Evolutionary conservation across 2,113 vertebrate genomes (phyloP).

Genomic region (Xiphophorus maculatus): DNA sequence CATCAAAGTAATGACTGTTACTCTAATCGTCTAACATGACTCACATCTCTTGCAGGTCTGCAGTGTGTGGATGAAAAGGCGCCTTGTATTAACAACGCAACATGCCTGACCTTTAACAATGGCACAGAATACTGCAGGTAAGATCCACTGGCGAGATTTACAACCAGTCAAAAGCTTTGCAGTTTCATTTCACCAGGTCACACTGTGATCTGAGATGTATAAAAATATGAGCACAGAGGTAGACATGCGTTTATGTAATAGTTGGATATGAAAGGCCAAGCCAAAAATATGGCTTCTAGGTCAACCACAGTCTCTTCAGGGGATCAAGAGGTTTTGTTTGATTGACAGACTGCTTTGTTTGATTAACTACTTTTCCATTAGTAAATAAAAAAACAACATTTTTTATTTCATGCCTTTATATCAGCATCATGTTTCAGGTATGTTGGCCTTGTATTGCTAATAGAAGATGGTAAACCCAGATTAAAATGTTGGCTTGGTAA

Average conservation of each 20-base stretch:
- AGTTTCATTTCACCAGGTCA: background rate
- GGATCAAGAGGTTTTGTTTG: slow-evolving; percentile 61
- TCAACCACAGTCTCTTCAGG: slow-evolving; percentile 48
- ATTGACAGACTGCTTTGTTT: slow-evolving; percentile 66
- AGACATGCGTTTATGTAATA: slow-evolving; percentile 11
- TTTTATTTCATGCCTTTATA: no score
- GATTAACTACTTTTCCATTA: slow-evolving; percentile 57
- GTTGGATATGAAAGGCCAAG: slow-evolving; percentile 40
- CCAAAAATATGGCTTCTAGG: slow-evolving; percentile 45
- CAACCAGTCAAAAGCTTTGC: slow-evolving; percentile 8
- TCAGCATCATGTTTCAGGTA: no score
- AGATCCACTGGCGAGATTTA: slow-evolving; percentile 50
- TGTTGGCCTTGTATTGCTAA: no score
- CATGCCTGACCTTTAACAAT: slow-evolving; percentile 86
- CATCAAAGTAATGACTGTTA: background rate
- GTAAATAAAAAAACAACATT: slow-evolving; percentile 68
- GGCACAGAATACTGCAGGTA: slow-evolving; percentile 95
- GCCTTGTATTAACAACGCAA: slow-evolving; percentile 90
- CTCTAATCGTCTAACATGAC: slow-evolving; percentile 31
- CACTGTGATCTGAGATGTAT: background rate
- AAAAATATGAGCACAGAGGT: slow-evolving; percentile 13
- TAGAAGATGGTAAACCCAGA: no score
- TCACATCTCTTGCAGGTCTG: slow-evolving; percentile 82
- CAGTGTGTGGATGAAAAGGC: slow-evolving; percentile 87
- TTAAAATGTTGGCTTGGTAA: background rate